Conservation (phyloP, 1,140 invertebrate genomes). For the Drosophila pruinosa region DNA sequence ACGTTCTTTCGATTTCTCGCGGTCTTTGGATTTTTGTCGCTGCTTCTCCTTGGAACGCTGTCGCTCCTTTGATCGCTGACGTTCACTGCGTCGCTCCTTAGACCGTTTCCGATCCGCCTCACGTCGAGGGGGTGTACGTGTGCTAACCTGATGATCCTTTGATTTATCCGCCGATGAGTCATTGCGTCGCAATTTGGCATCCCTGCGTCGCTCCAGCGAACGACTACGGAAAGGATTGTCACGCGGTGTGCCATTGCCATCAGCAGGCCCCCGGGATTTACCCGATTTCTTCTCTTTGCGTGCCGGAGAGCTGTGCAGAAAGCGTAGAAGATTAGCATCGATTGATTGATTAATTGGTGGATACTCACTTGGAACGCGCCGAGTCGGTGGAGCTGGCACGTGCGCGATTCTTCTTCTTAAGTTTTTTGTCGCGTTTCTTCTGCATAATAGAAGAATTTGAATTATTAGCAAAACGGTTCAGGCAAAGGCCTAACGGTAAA, state of each 20-base stretch:
- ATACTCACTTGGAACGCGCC: constrained; percentile 66
- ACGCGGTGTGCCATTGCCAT: constrained; percentile 19
- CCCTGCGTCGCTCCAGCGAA: constrained; percentile 61
- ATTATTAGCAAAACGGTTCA: constrained; percentile 28
- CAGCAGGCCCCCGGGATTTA: constrained; percentile 24
- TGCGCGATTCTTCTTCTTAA: constrained; percentile 69
- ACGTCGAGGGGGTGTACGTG: constrained; percentile 39
- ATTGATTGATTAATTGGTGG: too few species aligned
- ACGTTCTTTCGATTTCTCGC: constrained; percentile 29
- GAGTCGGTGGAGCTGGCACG: constrained; percentile 69
- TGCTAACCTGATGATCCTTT: constrained; percentile 22
- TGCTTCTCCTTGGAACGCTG: constrained; percentile 35
- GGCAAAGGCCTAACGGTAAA: background rate
- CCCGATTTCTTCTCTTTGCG: constrained; percentile 51
- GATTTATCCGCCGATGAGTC: constrained; percentile 45
- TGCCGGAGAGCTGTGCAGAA: constrained; percentile 38
- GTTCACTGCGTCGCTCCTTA: constrained; percentile 27
- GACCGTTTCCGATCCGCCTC: constrained; percentile 26
- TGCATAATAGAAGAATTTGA: constrained; percentile 63
- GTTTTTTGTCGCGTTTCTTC: constrained; percentile 80
- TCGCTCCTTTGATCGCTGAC: constrained; percentile 21
- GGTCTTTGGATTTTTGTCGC: constrained; percentile 24
- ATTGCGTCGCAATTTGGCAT: constrained; percentile 30
- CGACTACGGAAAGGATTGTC: constrained; percentile 65
- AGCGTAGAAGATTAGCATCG: too few species aligned